Conservation (phyloP, 1,140 invertebrate species). For the Sipha flava region DNA sequence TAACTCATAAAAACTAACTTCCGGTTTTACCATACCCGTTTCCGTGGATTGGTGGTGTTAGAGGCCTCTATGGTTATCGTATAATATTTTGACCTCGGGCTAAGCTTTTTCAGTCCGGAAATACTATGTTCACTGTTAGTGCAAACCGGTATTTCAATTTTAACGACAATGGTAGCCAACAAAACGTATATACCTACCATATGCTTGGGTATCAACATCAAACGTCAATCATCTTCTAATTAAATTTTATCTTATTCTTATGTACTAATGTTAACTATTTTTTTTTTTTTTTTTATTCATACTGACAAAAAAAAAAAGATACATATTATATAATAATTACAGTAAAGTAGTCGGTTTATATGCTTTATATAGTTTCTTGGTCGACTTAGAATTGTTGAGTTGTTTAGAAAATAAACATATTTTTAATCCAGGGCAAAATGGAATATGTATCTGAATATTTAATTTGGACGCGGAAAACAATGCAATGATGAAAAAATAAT, state of each 20-base stretch:
- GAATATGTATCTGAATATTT: too few species aligned
- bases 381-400: too few species aligned
- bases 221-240: background rate
- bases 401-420: too few species aligned
- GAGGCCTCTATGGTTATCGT: background rate
- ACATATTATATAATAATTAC: too few species aligned
- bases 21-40: background rate
- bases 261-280: too few species aligned
- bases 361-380: too few species aligned
- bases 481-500: background rate
- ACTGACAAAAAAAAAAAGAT: too few species aligned
- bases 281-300: too few species aligned
- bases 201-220: background rate
- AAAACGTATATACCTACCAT: background rate
- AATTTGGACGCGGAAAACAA: too few species aligned
- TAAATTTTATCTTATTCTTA: too few species aligned
- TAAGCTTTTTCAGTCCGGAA: background rate
- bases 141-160: conserved; percentile 7
- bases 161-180: background rate
- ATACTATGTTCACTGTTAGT: background rate
- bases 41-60: background rate
- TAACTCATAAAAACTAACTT: background rate
- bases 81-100: background rate
- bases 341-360: too few species aligned
- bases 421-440: too few species aligned